Conservation (phyloP, 2,888 invertebrate species). For the Phaonia tiefii region DNA sequence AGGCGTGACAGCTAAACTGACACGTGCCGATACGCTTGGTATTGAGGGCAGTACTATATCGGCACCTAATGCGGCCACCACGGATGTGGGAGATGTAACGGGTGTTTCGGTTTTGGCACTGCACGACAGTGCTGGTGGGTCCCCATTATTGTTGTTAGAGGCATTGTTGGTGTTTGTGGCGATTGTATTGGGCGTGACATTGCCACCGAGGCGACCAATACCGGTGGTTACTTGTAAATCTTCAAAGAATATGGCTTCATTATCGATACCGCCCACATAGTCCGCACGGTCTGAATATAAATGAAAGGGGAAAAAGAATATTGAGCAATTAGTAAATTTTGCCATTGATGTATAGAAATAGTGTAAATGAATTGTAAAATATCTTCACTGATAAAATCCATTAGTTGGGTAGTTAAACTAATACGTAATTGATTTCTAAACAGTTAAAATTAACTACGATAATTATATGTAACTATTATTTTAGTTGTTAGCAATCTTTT, state of each 20-base stretch:
- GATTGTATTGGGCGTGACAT: constrained; percentile 76
- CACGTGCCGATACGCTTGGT: constrained; percentile 69
- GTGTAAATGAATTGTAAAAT: too few species aligned
- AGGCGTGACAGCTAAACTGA: constrained; percentile 69
- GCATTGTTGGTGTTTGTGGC: constrained; percentile 20
- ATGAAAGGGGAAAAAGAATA: background rate
- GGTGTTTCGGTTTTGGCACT: constrained; percentile 72
- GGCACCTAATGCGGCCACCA: constrained; percentile 57
- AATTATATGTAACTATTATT: too few species aligned
- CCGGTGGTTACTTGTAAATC: constrained; percentile 60
- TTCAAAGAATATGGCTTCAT: constrained; percentile 83
- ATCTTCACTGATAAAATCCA: too few species aligned
- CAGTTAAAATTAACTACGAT: too few species aligned
- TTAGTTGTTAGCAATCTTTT: too few species aligned
- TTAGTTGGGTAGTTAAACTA: too few species aligned
- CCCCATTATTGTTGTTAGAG: constrained; percentile 9
- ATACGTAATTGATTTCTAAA: too few species aligned
- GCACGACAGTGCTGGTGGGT: constrained; percentile 45
- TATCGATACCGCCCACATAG: constrained; percentile 92
- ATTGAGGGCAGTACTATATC: constrained; percentile 70
- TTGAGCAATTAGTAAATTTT: background rate
- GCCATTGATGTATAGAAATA: too few species aligned
- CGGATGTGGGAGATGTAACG: constrained; percentile 69
- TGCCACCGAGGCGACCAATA: constrained; percentile 73
- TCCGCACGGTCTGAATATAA: constrained; percentile 87